Evolutionary conservation across 2,888 invertebrate species (phyloP).

Genomic region (Ctenicera cuprea): DNA sequence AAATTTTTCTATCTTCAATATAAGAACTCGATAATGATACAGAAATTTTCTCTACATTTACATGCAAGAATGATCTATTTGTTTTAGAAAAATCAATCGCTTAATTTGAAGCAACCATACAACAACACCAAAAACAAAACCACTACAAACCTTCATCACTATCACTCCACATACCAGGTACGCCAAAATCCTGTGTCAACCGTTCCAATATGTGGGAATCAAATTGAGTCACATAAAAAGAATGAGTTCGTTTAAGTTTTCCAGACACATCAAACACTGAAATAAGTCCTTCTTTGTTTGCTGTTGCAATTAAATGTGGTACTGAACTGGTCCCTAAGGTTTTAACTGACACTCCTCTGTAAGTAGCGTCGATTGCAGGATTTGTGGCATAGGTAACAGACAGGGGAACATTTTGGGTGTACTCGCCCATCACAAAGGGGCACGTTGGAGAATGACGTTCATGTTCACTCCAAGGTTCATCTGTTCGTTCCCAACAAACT

Average conservation of each 20-base stretch:
- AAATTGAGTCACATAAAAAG: conserved; percentile 73
- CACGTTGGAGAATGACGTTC: conserved; percentile 95
- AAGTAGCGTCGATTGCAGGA: conserved; percentile 77
- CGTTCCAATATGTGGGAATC: conserved; percentile 71
- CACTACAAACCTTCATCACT: conserved; percentile 66
- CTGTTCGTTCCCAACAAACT: conserved; percentile 97
- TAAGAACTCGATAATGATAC: too few species aligned
- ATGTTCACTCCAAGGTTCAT: conserved; percentile 98
- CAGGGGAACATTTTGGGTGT: conserved; percentile 95
- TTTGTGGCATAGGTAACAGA: conserved; percentile 89
- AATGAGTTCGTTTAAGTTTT: conserved; percentile 82
- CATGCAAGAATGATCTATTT: too few species aligned
- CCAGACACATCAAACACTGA: conserved; percentile 90
- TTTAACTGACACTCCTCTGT: conserved; percentile 63
- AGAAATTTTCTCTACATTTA: background rate
- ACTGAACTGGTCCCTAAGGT: conserved; percentile 68
- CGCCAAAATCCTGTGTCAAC: conserved; percentile 70
- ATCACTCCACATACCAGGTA: conserved; percentile 65
- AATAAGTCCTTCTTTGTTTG: conserved; percentile 79
- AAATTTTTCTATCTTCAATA: too few species aligned
- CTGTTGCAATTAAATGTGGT: conserved; percentile 75
- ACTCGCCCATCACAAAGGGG: conserved; percentile 95
- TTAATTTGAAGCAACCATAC: background rate
- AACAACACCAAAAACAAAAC: conserved; percentile 14
- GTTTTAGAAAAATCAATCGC: too few species aligned